Conservation (phyloP, 2,888 invertebrate genomes). For the Tyria jacobaeae region DNA sequence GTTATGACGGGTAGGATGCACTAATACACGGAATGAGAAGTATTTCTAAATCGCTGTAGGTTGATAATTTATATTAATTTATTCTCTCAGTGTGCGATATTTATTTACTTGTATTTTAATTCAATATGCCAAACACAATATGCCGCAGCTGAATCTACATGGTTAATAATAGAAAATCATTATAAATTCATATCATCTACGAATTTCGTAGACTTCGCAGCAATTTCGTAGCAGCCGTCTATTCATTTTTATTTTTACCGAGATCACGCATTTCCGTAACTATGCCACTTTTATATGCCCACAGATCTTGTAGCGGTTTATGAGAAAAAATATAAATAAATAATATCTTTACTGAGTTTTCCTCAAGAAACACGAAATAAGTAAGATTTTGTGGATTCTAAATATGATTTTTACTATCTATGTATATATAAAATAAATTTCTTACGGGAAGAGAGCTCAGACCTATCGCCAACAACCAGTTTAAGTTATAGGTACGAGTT, state of each 20-base stretch:
- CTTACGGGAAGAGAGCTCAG: too few relatives aligned
- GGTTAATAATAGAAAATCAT: background rate
- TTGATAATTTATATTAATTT: background rate
- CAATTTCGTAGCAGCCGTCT: conserved; percentile 17
- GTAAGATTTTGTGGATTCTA: too few relatives aligned
- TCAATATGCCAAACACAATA: background rate
- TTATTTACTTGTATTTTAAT: background rate
- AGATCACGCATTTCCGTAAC: conserved; percentile 10
- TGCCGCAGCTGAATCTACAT: conserved; percentile 1
- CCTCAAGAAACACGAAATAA: background rate
- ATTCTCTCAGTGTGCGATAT: background rate
- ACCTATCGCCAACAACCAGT: too few relatives aligned
- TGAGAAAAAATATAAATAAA: background rate
- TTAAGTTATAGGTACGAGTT: too few relatives aligned
- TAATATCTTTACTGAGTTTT: background rate
- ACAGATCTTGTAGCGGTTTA: conserved; percentile 7
- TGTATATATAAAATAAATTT: too few relatives aligned
- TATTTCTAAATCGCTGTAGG: too few relatives aligned
- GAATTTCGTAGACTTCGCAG: conserved; percentile 15
- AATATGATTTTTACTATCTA: too few relatives aligned
- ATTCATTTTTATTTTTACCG: conserved; percentile 2
- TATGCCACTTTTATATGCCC: conserved; percentile 6
- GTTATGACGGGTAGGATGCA: too few relatives aligned
- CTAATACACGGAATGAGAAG: too few relatives aligned
- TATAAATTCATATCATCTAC: conserved; percentile 13